Conservation (phyloP, 1,140 invertebrate species). For the Laodelphax striatellus region DNA sequence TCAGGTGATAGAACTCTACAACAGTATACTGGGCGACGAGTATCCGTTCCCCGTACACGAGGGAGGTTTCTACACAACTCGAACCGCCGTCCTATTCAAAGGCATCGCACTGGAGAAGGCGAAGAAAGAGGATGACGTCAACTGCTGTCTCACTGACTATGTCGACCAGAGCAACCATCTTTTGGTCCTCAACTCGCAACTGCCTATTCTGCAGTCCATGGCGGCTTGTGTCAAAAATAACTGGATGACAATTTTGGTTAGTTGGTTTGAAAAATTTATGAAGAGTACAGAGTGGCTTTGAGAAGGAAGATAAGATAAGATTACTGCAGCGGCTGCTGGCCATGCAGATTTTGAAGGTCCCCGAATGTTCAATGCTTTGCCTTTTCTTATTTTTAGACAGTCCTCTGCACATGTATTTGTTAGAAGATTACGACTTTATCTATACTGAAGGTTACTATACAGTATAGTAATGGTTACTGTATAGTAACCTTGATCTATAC, state of each 20-base stretch:
- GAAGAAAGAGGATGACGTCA: neutral
- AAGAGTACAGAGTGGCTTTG: too few relatives aligned
- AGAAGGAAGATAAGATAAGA: too few relatives aligned
- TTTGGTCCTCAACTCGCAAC: conserved; percentile 47
- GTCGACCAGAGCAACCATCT: conserved; percentile 29
- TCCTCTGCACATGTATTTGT: too few relatives aligned
- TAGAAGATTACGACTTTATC: too few relatives aligned
- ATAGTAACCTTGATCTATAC: too few relatives aligned
- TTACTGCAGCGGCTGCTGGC: too few relatives aligned
- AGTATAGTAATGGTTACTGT: too few relatives aligned
- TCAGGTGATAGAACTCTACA: conserved; percentile 46
- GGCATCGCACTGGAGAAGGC: conserved; percentile 32
- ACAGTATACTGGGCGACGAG: conserved; percentile 39
- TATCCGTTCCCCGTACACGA: conserved; percentile 36
- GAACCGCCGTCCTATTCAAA: conserved; percentile 42
- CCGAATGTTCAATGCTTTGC: too few relatives aligned
- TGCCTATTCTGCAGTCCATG: conserved; percentile 54
- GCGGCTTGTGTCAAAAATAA: conserved; percentile 77
- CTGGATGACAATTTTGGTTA: conserved; percentile 83
- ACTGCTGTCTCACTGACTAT: too few relatives aligned
- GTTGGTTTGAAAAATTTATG: conserved; percentile 20
- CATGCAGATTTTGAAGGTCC: too few relatives aligned
- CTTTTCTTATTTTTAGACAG: too few relatives aligned
- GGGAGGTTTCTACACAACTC: conserved; percentile 38
- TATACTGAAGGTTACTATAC: too few relatives aligned